phyloP scores from a whole-genome alignment of 2,113 vertebrate species.

The Burhinus oedicnemus region DNA sequence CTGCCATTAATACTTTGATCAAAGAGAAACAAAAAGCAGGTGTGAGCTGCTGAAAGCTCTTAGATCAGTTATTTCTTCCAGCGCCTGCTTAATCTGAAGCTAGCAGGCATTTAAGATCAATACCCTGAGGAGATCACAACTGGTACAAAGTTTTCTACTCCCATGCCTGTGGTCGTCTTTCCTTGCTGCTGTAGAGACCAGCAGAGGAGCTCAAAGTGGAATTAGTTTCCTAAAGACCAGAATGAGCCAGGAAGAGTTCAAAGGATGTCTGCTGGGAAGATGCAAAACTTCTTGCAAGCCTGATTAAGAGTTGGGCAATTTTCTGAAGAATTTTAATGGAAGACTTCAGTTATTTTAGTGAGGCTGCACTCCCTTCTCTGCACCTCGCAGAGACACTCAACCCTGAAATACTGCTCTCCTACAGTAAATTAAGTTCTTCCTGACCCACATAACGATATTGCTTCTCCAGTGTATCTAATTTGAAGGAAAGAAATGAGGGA shows the following conservation, averaged over 20 bases:
- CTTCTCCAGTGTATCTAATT: conserved; percentile 19
- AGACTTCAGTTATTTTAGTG: conserved; percentile 11
- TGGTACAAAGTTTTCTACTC: not conserved
- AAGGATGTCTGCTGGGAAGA: conserved; percentile 19
- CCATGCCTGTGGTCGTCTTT: not conserved
- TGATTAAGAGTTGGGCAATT: not conserved
- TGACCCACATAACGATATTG: conserved; percentile 19
- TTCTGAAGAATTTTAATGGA: conserved; percentile 46
- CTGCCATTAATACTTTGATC: not conserved
- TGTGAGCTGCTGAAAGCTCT: not conserved
- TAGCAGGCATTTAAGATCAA: not conserved
- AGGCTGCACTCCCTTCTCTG: not conserved
- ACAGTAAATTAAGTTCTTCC: conserved; percentile 45
- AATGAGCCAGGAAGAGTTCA: not conserved
- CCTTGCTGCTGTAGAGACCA: not conserved
- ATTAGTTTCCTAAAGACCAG: not conserved
- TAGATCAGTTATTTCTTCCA: not conserved
- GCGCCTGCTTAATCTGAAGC: not conserved
- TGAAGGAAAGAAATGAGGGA: conserved; percentile 22
- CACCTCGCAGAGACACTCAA: not conserved
- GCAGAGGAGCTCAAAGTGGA: not conserved
- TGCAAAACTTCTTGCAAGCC: not conserved
- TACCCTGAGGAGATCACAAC: not conserved
- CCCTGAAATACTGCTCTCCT: conserved; percentile 18
- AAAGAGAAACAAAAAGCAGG: conserved; percentile 12